Conservation (phyloP, 1,140 invertebrate genomes). For the Pseudomyrmex cubaensis region DNA sequence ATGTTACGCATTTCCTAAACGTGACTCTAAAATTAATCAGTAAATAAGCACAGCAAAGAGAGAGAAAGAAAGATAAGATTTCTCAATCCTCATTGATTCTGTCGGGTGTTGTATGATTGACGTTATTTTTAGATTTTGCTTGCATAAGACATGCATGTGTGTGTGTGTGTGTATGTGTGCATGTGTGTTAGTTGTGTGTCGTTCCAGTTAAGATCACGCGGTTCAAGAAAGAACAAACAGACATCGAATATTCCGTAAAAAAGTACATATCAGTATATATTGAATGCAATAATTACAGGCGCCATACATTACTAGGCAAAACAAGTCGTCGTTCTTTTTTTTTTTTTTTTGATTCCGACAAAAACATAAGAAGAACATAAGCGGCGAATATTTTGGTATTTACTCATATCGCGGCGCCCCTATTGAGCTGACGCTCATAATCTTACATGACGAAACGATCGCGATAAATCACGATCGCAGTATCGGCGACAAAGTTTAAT, state of each 20-base stretch:
- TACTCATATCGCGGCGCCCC: constrained; percentile 31
- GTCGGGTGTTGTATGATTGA: neutral
- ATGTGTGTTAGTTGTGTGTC: too few relatives aligned
- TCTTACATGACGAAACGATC: constrained; percentile 48
- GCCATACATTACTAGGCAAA: neutral
- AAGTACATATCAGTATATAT: neutral
- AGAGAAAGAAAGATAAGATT: neutral
- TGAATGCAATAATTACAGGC: neutral
- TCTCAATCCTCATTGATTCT: neutral
- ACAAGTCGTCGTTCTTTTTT: neutral
- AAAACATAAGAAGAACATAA: constrained; percentile 21
- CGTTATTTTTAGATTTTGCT: neutral
- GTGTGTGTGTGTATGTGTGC: too few relatives aligned
- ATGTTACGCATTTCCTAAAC: neutral
- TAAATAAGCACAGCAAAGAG: neutral
- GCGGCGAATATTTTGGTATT: constrained; percentile 35
- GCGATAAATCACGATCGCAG: constrained; percentile 52
- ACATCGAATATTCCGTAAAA: neutral
- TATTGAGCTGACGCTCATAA: neutral
- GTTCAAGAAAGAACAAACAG: neutral
- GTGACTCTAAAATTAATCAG: neutral
- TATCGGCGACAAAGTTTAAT: constrained; percentile 52
- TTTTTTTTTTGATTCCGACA: neutral
- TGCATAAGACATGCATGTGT: neutral
- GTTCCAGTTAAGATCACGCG: neutral